Evolutionary conservation across 2,113 vertebrate genomes (phyloP).

Genomic region (Dromiciops gliroides): DNA sequence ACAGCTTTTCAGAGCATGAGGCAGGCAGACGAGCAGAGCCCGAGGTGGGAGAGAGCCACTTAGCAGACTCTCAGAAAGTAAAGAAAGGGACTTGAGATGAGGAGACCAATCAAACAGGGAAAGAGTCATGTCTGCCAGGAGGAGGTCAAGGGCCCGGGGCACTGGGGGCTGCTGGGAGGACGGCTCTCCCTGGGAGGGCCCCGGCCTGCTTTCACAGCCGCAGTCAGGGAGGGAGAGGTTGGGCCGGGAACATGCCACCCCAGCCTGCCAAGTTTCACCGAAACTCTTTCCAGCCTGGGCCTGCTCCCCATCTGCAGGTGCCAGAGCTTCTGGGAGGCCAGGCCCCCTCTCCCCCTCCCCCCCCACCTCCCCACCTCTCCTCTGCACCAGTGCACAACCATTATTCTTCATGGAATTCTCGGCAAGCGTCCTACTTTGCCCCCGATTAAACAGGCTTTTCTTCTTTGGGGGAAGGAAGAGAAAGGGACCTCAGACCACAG

Average conservation of each 20-base stretch:
- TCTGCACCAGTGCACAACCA: not conserved
- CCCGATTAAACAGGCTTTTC: not conserved
- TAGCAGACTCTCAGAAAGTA: not conserved
- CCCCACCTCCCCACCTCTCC: not conserved
- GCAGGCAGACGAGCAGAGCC: slow-evolving; percentile 44
- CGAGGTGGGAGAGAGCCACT: slow-evolving; percentile 19
- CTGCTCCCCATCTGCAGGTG: slow-evolving; percentile 45
- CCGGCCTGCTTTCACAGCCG: not conserved
- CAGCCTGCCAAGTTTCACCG: slow-evolving; percentile 37
- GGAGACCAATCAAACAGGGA: not conserved
- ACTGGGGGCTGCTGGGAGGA: not conserved
- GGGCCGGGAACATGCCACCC: not conserved
- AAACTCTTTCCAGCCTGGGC: slow-evolving; percentile 63
- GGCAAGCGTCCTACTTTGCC: not conserved
- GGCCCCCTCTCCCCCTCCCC: not conserved
- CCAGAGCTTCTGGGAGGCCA: not conserved
- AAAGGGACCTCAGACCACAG: not conserved
- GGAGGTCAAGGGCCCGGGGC: accelerated
- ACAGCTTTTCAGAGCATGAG: slow-evolving; percentile 45
- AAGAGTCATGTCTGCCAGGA: not conserved
- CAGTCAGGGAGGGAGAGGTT: not conserved
- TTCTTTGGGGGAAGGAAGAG: not conserved
- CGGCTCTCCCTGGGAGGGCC: not conserved
- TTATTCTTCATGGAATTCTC: not conserved
- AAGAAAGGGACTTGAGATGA: not conserved